Conservation (phyloP, 2,797 vertebrate species). For the Hephaestus fuliginosus region DNA sequence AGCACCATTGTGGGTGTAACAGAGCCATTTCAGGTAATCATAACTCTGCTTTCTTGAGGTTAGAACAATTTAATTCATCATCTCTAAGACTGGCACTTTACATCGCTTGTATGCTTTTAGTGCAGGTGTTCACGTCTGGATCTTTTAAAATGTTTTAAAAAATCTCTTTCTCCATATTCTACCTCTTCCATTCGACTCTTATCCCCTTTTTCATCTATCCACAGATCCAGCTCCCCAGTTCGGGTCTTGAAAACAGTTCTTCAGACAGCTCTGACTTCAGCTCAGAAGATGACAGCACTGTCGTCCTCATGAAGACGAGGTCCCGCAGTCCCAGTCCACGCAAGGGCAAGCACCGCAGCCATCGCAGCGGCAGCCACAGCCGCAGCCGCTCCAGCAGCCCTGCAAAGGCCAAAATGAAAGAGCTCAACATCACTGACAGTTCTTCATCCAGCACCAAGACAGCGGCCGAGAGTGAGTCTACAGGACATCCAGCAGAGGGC, state of each 20-base stretch:
- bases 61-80: constrained; percentile 17
- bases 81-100: not conserved
- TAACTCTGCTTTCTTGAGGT: constrained; percentile 17
- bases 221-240: constrained; percentile 93
- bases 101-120: not conserved
- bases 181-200: not conserved
- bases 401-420: constrained; percentile 83
- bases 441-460: constrained; percentile 63
- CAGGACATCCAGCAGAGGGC: constrained; percentile 70
- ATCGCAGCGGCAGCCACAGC: constrained; percentile 68
- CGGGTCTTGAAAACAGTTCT: constrained; percentile 85
- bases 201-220: constrained; percentile 8
- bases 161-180: constrained; percentile 23
- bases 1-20: constrained; percentile 94
- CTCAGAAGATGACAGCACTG: constrained; percentile 94
- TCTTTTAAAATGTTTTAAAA: no score
- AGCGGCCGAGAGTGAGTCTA: constrained; percentile 40
- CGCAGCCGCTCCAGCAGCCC: constrained; percentile 77
- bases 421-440: constrained; percentile 76
- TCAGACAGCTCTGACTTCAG: constrained; percentile 93
- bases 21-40: constrained; percentile 95
- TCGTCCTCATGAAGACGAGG: constrained; percentile 88
- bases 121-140: constrained; percentile 11
- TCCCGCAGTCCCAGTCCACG: constrained; percentile 91
- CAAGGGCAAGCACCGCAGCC: constrained; percentile 85